These are phyloP conservation scores for Nycteola revayana DNA, from an alignment of 2,888 invertebrate genomes.

Conservation along the genomic window DNA sequence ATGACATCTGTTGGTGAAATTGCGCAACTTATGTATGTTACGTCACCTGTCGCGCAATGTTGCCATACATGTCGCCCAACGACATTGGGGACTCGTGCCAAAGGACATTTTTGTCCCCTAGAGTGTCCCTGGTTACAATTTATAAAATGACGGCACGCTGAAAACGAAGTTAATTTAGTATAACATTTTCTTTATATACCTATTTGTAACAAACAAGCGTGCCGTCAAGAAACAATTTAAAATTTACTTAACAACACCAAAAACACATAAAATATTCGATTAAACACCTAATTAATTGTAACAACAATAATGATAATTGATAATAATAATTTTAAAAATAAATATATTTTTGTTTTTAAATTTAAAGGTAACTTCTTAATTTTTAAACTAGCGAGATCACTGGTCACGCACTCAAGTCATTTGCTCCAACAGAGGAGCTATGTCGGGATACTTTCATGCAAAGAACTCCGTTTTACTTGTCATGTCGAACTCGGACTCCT, in stretches of 20 bases:
- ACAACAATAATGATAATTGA: too few relatives aligned
- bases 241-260: slow-evolving; percentile 7
- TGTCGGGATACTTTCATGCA: slow-evolving; percentile 85
- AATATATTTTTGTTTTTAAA: slow-evolving; percentile 9
- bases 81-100: too few relatives aligned
- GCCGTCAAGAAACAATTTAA: slow-evolving; percentile 12
- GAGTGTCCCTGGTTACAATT: too few relatives aligned
- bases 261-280: slow-evolving; percentile 7
- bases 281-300: slow-evolving; percentile 2
- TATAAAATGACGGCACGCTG: too few relatives aligned
- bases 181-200: background rate
- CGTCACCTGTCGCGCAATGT: too few relatives aligned
- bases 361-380: slow-evolving; percentile 12
- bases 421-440: slow-evolving; percentile 68
- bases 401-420: slow-evolving; percentile 57
- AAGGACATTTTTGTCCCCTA: too few relatives aligned
- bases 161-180: too few relatives aligned
- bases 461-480: slow-evolving; percentile 95
- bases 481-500: slow-evolving; percentile 94
- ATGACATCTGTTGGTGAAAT: too few relatives aligned
- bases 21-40: too few relatives aligned
- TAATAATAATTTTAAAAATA: slow-evolving; percentile 11
- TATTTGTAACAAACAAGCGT: slow-evolving; percentile 4
- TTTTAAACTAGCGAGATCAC: slow-evolving; percentile 51
- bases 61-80: too few relatives aligned